Evolutionary conservation across 1,140 invertebrate species (phyloP).

Genomic region (Anthonomus grandis): DNA sequence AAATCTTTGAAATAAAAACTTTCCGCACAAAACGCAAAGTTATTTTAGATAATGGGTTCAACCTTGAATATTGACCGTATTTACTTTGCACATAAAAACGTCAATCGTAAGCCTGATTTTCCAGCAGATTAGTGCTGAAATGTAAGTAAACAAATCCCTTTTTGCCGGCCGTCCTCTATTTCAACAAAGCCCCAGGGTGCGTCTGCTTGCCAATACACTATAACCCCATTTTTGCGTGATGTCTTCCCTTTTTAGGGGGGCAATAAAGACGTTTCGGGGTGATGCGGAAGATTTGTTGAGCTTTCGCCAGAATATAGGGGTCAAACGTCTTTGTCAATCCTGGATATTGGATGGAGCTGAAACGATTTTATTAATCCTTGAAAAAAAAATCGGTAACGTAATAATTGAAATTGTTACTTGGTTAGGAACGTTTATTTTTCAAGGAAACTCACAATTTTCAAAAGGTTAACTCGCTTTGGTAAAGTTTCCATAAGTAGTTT

Average conservation of each 20-base stretch:
- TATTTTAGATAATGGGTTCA: constrained; percentile 9
- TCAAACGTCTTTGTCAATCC: no score
- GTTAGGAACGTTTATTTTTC: neutral
- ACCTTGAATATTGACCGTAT: constrained; percentile 4
- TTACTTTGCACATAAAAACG: constrained; percentile 17
- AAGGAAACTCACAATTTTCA: constrained; percentile 6
- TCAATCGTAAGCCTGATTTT: constrained; percentile 19
- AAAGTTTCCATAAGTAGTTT: constrained; percentile 22
- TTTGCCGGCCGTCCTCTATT: constrained; percentile 16
- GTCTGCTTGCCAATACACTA: constrained; percentile 4
- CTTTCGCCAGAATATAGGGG: no score
- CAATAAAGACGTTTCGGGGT: constrained; percentile 1
- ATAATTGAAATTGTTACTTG: neutral
- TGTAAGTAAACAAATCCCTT: constrained; percentile 27
- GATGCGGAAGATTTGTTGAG: no score
- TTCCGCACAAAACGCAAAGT: no score
- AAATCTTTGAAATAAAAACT: no score
- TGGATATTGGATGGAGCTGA: neutral
- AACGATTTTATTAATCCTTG: neutral
- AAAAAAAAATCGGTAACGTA: neutral
- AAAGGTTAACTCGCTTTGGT: constrained; percentile 12
- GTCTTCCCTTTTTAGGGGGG: constrained; percentile 7
- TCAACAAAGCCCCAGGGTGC: constrained; percentile 15
- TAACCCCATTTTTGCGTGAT: constrained; percentile 12
- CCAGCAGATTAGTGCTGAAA: constrained; percentile 21